phyloP scores from a whole-genome alignment of 30 jellyfish, hydroid and myxozoan species.

The Turritopsis dohrnii region DNA sequence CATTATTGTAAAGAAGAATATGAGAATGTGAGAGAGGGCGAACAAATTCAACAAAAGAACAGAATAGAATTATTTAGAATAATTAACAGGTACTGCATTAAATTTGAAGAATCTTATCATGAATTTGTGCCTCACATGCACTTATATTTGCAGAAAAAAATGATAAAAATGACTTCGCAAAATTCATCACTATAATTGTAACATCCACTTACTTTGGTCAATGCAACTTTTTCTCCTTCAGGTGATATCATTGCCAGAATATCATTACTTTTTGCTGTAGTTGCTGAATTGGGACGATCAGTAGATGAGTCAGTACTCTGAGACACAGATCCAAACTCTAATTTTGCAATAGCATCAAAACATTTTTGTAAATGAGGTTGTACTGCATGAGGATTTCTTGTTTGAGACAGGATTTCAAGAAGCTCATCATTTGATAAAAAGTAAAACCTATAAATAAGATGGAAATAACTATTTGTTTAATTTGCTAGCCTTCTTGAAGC shows the following conservation, averaged over 20 bases:
- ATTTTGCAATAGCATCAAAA: constrained; percentile 90
- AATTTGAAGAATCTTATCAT: too few species aligned
- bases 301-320: constrained; percentile 51
- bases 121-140: too few species aligned
- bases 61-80: too few species aligned
- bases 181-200: neutral
- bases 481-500: too few species aligned
- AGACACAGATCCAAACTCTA: constrained; percentile 84
- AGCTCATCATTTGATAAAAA: constrained; percentile 95
- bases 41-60: too few species aligned
- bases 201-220: constrained; percentile 60
- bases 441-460: constrained; percentile 54
- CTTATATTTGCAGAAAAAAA: too few species aligned
- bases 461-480: too few species aligned
- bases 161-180: too few species aligned
- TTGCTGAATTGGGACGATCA: constrained; percentile 28
- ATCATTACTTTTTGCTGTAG: constrained; percentile 79
- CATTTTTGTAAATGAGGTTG: constrained; percentile 99
- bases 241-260: constrained; percentile 95
- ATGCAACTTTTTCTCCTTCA: constrained; percentile 92
- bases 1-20: too few species aligned
- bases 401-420: constrained; percentile 93
- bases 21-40: too few species aligned
- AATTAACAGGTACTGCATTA: too few species aligned
- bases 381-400: constrained; percentile 99